Base-by-base conservation (phyloP, 2,888 invertebrate species). In the Drosophila mulleri region DNA sequence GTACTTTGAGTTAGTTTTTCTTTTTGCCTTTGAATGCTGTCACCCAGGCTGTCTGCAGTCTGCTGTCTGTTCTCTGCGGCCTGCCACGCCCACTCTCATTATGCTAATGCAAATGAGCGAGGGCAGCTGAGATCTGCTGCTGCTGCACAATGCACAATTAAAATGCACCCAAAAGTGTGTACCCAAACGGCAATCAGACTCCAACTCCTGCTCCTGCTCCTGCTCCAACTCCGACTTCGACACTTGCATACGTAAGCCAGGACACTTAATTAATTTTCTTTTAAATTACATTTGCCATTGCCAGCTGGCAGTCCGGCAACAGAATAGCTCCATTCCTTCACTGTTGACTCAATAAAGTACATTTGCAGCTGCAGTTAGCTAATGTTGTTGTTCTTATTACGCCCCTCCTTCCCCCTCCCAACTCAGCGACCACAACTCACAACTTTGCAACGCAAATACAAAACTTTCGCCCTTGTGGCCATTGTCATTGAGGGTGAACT, bases 201-300 rank as follows among this genome's bases (percentile, higher is more conserved):
- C 16, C 8, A 26, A 12, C 35, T 11, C 26, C 29, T 7, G 7
- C 29, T 29, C 29, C 29, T 8, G 8, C 29, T 29, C 29, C 29
- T 7, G 8, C 29, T 29, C 7, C 29, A 8, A 9, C 29, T 29
- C 29, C 29, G 35, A 39, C 32, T 44, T 42, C 29, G 44, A 50
- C 72, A 50, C 45, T 63, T 23, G 41, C 52, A 62, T 56, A 50
- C 47, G 54, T 58, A 54, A 64, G 48, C 59, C 41, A 53, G 59
- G 44, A 44, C 67, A 84, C 72, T 88, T 90, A 86, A 89, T 85
- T 85, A 80, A 90, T 83, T 85, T 86, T 83, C 75, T 83, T 85
- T 89, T 74, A 66, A 74, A 77, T 88, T 85, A 83, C 80, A 71
- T 75, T 78, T 71, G 58, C 72, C 57, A 47, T 83, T 83, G 90